Base-by-base conservation (phyloP, 1,140 invertebrate genomes). In the Macrobrachium rosenbergii region DNA sequence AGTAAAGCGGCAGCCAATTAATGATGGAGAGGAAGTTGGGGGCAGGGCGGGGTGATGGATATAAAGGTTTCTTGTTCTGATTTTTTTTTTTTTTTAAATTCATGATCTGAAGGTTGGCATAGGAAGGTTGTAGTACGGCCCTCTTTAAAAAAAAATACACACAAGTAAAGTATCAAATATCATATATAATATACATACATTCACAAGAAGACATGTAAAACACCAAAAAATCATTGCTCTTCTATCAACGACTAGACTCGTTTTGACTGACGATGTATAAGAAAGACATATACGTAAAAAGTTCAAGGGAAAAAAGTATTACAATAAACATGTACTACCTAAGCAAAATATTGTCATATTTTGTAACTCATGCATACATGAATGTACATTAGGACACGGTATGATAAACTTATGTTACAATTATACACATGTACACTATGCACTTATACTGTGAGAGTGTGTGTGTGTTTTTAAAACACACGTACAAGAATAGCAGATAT, bases 331-430 rank as follows among this genome's bases (percentile, higher is more conserved):
- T 8, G 12, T 8, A 52, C 7, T 52, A 52, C 52, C 52, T 8
- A 52, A 10, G 52, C 52, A 52, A 52, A 52, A 52, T 52, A 12
- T 8, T 52, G 19, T 12, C 12, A 72, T 72, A 28, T 72, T 28
- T 23, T 14, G 21, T 28, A 21, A 77, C 75, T n/a, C 75, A 77
- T 52, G 52, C 75, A 77, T 19, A 58, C 75, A 77, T 11, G 28
- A 21, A 77, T 43, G 19, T 23, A 77, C 75, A 77, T 43, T 52
- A 14, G 28, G 12, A 58, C 23, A 77, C 45, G 5, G 11, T 28
- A 21, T n/a, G 21, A 43, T 43, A 77, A 37, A 45, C n/a, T 28
- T n/a, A 43, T n/a, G 19, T 14, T 52, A 72, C 64, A 69, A 8
- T 10, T 28, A 28, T 21, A 11, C 64, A 69, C n/a, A 69, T 69